phyloP scores from a whole-genome alignment of 92 coral and sea anemone species.

The Diadumene lineata region DNA sequence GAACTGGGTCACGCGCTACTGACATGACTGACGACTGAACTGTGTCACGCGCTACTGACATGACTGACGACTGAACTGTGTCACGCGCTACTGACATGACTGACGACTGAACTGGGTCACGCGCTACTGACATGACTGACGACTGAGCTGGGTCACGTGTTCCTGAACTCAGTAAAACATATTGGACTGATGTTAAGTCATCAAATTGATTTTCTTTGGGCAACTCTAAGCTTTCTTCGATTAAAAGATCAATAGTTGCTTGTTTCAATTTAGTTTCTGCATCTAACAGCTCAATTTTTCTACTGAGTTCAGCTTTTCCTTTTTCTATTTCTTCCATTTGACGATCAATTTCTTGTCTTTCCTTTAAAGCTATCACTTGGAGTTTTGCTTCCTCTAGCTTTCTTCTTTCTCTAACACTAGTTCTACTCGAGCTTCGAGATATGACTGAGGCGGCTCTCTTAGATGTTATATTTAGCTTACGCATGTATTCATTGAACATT shows the following conservation, averaged over 20 bases:
- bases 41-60: no score
- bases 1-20: no score
- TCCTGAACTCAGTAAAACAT: no score
- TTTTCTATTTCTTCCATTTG: constrained; percentile 37
- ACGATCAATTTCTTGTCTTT: constrained; percentile 50
- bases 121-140: no score
- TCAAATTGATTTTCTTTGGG: no score
- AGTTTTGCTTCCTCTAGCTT: constrained; percentile 56
- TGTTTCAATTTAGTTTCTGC: constrained; percentile 33
- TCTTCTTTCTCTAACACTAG: constrained; percentile 45
- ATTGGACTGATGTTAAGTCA: no score
- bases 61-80: no score
- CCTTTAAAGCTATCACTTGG: constrained; percentile 41
- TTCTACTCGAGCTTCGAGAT: constrained; percentile 13
- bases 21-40: no score
- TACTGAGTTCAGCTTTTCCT: constrained; percentile 23
- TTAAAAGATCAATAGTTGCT: constrained; percentile 18
- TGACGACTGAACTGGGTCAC: no score
- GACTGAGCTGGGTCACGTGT: no score
- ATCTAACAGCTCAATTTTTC: constrained; percentile 20
- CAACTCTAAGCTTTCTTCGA: no score
- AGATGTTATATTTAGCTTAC: constrained; percentile 1
- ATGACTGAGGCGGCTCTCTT: neutral
- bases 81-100: no score
- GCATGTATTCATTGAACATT: constrained; percentile 12